These are phyloP conservation scores for Cladopsammia gracilis DNA, from an alignment of 64 coral and sea anemone genomes.

Conservation along the genomic window DNA sequence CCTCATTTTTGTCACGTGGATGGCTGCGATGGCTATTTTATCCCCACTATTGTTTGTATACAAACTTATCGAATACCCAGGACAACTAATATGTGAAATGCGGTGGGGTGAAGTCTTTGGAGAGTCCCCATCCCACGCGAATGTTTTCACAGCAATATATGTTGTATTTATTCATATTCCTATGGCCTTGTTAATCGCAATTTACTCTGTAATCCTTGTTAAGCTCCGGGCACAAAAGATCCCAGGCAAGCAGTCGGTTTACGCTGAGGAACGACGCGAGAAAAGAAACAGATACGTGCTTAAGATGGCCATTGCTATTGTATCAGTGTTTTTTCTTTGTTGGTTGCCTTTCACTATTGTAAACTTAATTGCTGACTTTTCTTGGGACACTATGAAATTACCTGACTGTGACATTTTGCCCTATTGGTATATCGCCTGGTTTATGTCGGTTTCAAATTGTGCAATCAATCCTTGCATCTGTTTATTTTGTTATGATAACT, in stretches of 20 bases:
- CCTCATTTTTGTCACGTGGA: background rate
- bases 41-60: background rate
- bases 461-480: no score
- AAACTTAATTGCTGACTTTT: no score
- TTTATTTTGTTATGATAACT: no score
- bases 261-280: background rate
- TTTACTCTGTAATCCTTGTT: background rate
- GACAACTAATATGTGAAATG: background rate
- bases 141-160: background rate
- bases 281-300: background rate
- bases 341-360: background rate
- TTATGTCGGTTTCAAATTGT: no score
- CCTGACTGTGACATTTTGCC: no score
- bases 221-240: background rate
- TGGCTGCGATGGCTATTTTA: background rate
- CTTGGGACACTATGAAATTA: no score
- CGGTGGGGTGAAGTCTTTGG: background rate
- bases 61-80: background rate
- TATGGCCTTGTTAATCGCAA: background rate
- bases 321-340: background rate
- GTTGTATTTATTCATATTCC: background rate
- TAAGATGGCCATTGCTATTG: constrained; percentile 4
- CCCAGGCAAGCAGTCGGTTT: background rate
- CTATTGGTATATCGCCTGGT: no score
- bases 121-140: background rate